Percentiles rank a stretch among this genome's conserved stretches.
These are phyloP conservation scores for Lithophane socia DNA, from an alignment of 2,888 invertebrate species.

Conservation along the genomic window DNA sequence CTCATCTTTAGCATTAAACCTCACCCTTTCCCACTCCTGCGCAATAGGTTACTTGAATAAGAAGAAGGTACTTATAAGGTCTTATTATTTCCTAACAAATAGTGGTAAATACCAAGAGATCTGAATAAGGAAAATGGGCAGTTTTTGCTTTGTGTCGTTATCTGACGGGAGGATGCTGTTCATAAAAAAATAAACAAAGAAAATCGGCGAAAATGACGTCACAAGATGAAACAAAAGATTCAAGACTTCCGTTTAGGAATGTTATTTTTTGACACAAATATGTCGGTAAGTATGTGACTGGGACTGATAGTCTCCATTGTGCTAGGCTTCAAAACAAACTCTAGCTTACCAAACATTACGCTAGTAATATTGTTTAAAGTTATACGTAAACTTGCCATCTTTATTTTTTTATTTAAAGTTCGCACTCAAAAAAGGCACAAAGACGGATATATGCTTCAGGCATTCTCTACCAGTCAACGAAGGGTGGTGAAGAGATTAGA, in stretches of 20 bases:
- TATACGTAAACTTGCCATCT: not conserved
- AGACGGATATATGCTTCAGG: no score
- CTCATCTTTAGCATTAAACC: constrained; percentile 33
- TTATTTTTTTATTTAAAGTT: not conserved
- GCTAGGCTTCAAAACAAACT: not conserved
- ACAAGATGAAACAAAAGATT: not conserved
- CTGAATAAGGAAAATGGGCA: constrained; percentile 33
- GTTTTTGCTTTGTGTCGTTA: constrained; percentile 32
- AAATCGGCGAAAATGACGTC: constrained; percentile 3
- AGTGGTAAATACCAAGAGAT: constrained; percentile 21
- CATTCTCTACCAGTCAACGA: no score
- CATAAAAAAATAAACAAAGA: constrained; percentile 24
- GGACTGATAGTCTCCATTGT: not conserved
- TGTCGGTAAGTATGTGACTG: not conserved
- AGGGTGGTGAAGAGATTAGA: no score
- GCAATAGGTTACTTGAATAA: constrained; percentile 55
- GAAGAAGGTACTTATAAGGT: constrained; percentile 37
- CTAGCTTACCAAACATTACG: not conserved
- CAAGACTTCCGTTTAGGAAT: constrained; percentile 11
- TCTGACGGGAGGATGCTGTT: constrained; percentile 46
- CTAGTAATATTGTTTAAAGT: not conserved
- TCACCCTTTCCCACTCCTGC: constrained; percentile 30
- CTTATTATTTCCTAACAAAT: constrained; percentile 56
- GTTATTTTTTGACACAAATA: not conserved
- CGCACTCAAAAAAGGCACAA: no score